phyloP scores from a whole-genome alignment of 1,140 invertebrate species.

The Oncopeltus fasciatus region DNA sequence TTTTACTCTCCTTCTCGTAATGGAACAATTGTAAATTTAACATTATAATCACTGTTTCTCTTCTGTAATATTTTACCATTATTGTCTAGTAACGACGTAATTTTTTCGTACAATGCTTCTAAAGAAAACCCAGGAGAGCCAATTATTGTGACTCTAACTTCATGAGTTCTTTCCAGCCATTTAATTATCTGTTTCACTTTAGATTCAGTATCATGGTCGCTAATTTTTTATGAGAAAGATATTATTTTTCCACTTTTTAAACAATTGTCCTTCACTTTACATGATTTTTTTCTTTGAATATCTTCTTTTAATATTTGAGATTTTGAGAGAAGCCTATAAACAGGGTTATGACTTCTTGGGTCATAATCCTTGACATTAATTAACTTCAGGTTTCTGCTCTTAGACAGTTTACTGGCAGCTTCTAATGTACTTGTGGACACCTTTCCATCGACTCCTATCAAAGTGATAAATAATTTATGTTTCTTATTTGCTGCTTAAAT shows the following conservation, averaged over 20 bases:
- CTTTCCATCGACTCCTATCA: not conserved
- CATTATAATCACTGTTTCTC: too few species aligned
- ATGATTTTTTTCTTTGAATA: not conserved
- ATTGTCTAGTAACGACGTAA: too few species aligned
- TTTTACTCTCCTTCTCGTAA: too few species aligned
- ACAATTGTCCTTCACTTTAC: not conserved
- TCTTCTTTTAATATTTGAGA: not conserved
- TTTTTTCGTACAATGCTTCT: too few species aligned
- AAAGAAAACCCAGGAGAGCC: not conserved
- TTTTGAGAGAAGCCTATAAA: not conserved
- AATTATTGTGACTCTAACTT: conserved; percentile 8
- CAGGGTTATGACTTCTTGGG: conserved; percentile 1
- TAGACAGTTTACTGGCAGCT: conserved; percentile 1
- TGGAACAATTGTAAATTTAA: too few species aligned
- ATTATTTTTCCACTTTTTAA: conserved; percentile 13
- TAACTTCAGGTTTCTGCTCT: conserved; percentile 11
- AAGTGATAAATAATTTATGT: conserved; percentile 8
- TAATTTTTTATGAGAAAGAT: not conserved
- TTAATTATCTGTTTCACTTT: conserved; percentile 8
- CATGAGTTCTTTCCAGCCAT: conserved; percentile 9
- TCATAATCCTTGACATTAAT: conserved; percentile 12
- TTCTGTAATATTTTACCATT: too few species aligned
- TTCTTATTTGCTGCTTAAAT: too few species aligned
- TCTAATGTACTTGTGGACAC: not conserved
- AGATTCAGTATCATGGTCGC: conserved; percentile 1